Evolutionary conservation across 2,797 vertebrate species (phyloP), one percentile per base, ranked within the genome.

Genomic region (Lophotriccus pileatus): DNA sequence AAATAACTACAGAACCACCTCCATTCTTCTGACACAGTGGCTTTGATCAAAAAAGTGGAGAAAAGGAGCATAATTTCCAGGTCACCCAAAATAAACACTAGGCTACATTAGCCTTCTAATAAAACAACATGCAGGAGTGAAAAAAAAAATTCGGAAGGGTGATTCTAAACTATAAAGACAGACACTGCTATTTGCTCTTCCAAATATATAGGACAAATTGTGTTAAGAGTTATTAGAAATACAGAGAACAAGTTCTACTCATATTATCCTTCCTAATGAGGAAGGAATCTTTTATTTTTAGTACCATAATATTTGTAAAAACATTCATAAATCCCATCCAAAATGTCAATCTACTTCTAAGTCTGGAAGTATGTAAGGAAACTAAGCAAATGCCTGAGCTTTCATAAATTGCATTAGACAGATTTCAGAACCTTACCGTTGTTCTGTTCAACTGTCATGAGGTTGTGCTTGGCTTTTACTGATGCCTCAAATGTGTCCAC

Each of bases 391-490:
- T 3, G 7, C 14, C 34, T 56, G 46, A 52, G 24, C 55, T 66
- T 82, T 62, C 60, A 52, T 11, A 63, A 56, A 63, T 2, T 12
- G 30, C 36, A 37, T 43, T 27, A 6, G 7, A n/a, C 6, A 74
- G 49, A 70, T n/a, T 90, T 62, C 55, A 50, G 39, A 62, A 37
- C 44, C 96, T 95, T 98, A 99, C 99, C 99, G 24, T 99, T 99
- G 97, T 99, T 99, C 72, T 98, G 98, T 95, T 99, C 99, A 92
- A 99, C 98, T 18, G 99, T 97, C 98, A 99, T 99, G 96, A 99
- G 98, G 97, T 99, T 99, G 96, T 99, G 98, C 97, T 99, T 99
- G 97, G 99, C 99, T 97, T 99, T 99, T 73, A 99, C 98, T 46
- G 94, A 99, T 72, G 98, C 99, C 97, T 99, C 99, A 59, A 99